A percentile compares a stretch with the other conserved stretches of the same genome.
Evolutionary conservation across 1,140 invertebrate species (phyloP).

Genomic region (Drosophila kanapiae): DNA sequence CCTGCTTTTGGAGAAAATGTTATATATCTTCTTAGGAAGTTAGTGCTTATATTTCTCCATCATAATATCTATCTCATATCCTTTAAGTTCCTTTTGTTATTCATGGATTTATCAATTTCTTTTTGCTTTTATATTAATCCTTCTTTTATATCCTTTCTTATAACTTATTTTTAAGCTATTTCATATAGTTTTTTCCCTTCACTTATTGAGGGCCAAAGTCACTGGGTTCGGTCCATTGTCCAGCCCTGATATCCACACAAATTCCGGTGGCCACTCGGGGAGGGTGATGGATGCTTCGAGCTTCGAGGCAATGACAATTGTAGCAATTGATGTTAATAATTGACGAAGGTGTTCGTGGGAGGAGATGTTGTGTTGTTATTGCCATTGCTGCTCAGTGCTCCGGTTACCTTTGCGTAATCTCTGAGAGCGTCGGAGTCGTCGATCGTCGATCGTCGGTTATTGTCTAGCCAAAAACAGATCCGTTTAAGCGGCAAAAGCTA

Average conservation of each 20-base stretch:
- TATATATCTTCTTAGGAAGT: neutral
- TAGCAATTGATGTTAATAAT: constrained; percentile 84
- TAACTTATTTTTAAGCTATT: neutral
- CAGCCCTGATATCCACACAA: constrained; percentile 28
- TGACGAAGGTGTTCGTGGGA: constrained; percentile 77
- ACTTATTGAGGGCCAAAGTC: constrained; percentile 12
- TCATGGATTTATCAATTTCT: neutral
- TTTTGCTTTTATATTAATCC: neutral
- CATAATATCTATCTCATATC: neutral
- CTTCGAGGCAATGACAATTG: constrained; percentile 75
- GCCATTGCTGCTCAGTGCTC: constrained; percentile 39
- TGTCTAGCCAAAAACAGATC: constrained; percentile 69
- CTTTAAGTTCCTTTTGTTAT: neutral
- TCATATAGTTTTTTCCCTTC: neutral
- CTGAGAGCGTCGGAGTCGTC: constrained; percentile 26
- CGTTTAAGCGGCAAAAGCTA: constrained; percentile 62
- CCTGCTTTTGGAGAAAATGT: neutral
- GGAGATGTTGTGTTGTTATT: constrained; percentile 43
- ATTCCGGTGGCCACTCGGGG: constrained; percentile 3
- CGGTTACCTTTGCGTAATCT: constrained; percentile 77
- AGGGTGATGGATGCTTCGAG: constrained; percentile 44
- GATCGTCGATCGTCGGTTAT: constrained; percentile 20
- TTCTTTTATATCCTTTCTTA: neutral
- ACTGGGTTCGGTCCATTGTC: neutral
- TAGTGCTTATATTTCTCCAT: too few species aligned